Evolutionary conservation across 2,888 invertebrate species (phyloP).

Genomic region (Argynnis bischoffii): DNA sequence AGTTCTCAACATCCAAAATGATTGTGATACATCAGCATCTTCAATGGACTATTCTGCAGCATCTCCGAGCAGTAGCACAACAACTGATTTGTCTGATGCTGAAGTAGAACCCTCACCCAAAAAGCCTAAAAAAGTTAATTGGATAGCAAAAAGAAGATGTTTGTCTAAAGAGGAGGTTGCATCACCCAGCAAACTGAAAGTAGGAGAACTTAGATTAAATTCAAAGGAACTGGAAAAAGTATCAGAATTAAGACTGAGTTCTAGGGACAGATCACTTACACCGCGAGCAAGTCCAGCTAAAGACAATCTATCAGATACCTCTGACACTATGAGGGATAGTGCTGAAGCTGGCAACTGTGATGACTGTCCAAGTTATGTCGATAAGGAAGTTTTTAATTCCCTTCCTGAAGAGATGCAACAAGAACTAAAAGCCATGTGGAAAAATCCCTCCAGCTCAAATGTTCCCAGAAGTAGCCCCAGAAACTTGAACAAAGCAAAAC

Average conservation of each 20-base stretch:
- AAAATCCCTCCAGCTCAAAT: slow-evolving; percentile 72
- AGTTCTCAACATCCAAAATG: slow-evolving; percentile 85
- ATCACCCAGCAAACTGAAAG: slow-evolving; percentile 86
- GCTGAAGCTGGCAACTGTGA: slow-evolving; percentile 68
- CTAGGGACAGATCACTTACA: slow-evolving; percentile 71
- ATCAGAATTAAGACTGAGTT: slow-evolving; percentile 73
- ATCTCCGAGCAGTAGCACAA: slow-evolving; percentile 75
- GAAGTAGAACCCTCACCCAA: slow-evolving; percentile 90
- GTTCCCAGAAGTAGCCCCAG: slow-evolving; percentile 70
- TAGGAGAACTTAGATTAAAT: slow-evolving; percentile 85
- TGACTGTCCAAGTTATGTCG: slow-evolving; percentile 85
- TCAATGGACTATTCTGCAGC: slow-evolving; percentile 78
- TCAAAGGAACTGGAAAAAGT: slow-evolving; percentile 84
- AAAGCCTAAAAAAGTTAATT: slow-evolving; percentile 82
- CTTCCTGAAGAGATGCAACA: slow-evolving; percentile 88
- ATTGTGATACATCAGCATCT: slow-evolving; percentile 73
- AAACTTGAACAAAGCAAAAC: slow-evolving; percentile 80
- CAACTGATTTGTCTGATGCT: slow-evolving; percentile 84
- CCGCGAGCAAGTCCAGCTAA: slow-evolving; percentile 75
- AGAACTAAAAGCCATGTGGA: slow-evolving; percentile 87
- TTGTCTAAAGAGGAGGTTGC: slow-evolving; percentile 80
- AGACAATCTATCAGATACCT: slow-evolving; percentile 67
- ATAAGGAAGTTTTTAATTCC: slow-evolving; percentile 86
- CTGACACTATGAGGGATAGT: slow-evolving; percentile 69
- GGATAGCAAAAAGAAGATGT: slow-evolving; percentile 77